Conservation (phyloP, 2,888 invertebrate species). For the Caenorhabditis zanzibari region DNA sequence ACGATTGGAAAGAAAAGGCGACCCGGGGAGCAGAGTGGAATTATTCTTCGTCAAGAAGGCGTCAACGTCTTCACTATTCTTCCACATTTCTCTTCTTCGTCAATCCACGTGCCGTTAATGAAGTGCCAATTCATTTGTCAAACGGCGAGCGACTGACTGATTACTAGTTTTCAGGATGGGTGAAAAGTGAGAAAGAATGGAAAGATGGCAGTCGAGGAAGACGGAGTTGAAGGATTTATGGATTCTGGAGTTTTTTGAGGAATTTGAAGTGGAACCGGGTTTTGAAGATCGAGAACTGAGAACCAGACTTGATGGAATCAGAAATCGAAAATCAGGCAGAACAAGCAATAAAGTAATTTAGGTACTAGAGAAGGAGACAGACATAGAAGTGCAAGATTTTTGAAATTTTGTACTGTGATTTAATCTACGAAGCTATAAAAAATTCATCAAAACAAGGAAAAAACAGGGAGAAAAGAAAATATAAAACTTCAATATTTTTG, state of each 20-base stretch:
- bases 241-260: not conserved
- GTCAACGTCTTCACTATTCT: constrained; percentile 22
- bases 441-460: no score
- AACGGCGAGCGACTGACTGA: constrained; percentile 26
- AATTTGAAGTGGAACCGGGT: not conserved
- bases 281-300: not conserved
- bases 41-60: constrained; percentile 26
- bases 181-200: not conserved
- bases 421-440: no score
- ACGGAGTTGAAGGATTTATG: constrained; percentile 18
- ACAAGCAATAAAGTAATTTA: not conserved
- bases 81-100: constrained; percentile 5
- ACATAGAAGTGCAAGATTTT: no score
- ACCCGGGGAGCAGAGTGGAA: not conserved
- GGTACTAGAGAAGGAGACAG: no score
- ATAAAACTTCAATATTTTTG: no score
- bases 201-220: not conserved
- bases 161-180: constrained; percentile 16
- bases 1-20: constrained; percentile 11
- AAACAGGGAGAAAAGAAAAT: no score
- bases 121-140: constrained; percentile 57
- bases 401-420: no score
- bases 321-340: not conserved
- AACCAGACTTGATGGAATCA: constrained; percentile 2
- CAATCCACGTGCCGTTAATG: constrained; percentile 44